Percentiles rank a stretch among this genome's conserved stretches.
These are phyloP conservation scores for Naso thynnoides DNA, from an alignment of 2,797 vertebrate genomes.

Conservation along the genomic window DNA sequence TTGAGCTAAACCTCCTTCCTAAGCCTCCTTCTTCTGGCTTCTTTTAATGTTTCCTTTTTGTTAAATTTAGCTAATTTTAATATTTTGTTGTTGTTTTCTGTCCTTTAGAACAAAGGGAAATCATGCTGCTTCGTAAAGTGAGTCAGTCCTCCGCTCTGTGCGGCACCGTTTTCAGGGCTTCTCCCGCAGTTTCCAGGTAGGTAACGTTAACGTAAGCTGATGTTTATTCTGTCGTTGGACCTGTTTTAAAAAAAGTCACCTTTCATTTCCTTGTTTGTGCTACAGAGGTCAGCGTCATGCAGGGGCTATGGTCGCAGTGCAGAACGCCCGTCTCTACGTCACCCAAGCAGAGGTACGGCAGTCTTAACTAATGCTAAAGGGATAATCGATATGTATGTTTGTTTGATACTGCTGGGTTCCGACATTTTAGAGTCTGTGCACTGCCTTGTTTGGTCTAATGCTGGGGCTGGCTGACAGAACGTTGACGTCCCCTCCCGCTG, in stretches of 20 bases:
- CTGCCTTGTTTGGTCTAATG: constrained; percentile 2
- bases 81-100: not conserved
- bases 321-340: constrained; percentile 64
- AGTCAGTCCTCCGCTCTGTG: constrained; percentile 68
- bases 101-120: constrained; percentile 23
- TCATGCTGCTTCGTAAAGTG: constrained; percentile 80
- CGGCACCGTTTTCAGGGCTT: constrained; percentile 55
- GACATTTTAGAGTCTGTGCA: not conserved
- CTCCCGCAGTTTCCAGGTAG: constrained; percentile 65
- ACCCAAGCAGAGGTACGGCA: constrained; percentile 71
- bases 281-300: constrained; percentile 64
- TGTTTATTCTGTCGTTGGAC: fast-evolving
- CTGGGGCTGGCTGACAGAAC: constrained; percentile 15
- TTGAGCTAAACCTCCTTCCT: not conserved
- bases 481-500: not conserved
- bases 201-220: not conserved
- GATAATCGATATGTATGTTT: fast-evolving
- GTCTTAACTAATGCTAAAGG: fast-evolving
- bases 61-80: not conserved
- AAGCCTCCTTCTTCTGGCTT: not conserved
- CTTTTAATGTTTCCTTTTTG: fast-evolving
- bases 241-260: fast-evolving
- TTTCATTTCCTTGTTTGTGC: not conserved
- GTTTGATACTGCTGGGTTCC: fast-evolving
- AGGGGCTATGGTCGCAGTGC: constrained; percentile 48